These are phyloP conservation scores for Leptobrachium ailaonicum DNA, from an alignment of 2,113 vertebrate species.

Conservation along the genomic window DNA sequence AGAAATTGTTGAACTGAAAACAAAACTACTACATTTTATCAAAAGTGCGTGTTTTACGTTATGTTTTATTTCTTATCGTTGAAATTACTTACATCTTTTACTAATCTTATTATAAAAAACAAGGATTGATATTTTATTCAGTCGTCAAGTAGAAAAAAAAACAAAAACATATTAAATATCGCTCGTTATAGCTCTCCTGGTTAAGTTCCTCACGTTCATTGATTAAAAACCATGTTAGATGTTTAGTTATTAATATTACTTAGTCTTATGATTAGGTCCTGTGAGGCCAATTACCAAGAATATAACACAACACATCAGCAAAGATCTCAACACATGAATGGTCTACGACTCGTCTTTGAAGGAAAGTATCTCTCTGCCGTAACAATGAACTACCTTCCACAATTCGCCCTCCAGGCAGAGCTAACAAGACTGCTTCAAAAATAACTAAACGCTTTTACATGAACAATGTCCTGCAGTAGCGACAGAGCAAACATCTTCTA, in stretches of 20 bases:
- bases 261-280: constrained; percentile 48
- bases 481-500: constrained; percentile 32
- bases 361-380: constrained; percentile 41
- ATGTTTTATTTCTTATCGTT: too few species aligned
- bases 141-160: too few species aligned
- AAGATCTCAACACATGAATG: constrained; percentile 50
- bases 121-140: too few species aligned
- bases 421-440: constrained; percentile 47
- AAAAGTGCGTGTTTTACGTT: too few species aligned
- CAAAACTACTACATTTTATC: too few species aligned
- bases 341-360: constrained; percentile 38
- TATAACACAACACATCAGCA: constrained; percentile 43
- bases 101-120: too few species aligned
- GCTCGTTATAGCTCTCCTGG: constrained; percentile 11
- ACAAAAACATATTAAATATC: constrained; percentile 1
- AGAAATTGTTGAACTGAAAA: too few species aligned
- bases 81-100: too few species aligned
- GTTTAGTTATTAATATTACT: constrained; percentile 47
- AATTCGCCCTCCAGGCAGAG: constrained; percentile 37
- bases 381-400: constrained; percentile 39
- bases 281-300: constrained; percentile 48
- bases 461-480: constrained; percentile 39
- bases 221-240: constrained; percentile 44
- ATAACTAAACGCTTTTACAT: constrained; percentile 45
- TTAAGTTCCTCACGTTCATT: constrained; percentile 30